Conservation (phyloP, 2,888 invertebrate species). For the Chaetoderma sp. region DNA sequence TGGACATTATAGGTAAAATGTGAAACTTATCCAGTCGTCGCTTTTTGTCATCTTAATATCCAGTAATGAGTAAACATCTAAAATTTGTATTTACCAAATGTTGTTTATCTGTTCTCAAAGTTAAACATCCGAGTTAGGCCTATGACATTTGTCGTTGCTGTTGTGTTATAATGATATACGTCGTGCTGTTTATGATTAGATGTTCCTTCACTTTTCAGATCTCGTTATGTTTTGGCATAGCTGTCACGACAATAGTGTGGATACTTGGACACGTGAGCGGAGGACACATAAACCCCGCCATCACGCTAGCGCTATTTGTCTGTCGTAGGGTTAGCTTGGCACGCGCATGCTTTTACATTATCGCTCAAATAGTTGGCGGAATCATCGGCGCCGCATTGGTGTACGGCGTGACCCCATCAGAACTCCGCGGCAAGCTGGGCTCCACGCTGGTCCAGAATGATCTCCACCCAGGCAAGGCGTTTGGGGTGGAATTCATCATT, state of each 20-base stretch:
- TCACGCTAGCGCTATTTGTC: slow-evolving; percentile 86
- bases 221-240: slow-evolving; percentile 87
- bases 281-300: slow-evolving; percentile 93
- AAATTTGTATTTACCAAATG: too few relatives aligned
- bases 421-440: slow-evolving; percentile 38
- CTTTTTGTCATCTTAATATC: too few relatives aligned
- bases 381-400: slow-evolving; percentile 93
- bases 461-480: slow-evolving; percentile 78
- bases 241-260: slow-evolving; percentile 88
- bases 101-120: too few relatives aligned
- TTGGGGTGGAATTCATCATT: slow-evolving; percentile 86
- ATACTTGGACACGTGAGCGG: slow-evolving; percentile 89
- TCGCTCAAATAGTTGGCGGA: slow-evolving; percentile 88
- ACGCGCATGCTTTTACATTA: slow-evolving; percentile 84
- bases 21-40: too few relatives aligned
- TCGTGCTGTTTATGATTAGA: too few relatives aligned
- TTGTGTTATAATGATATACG: too few relatives aligned
- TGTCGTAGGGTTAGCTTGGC: slow-evolving; percentile 87
- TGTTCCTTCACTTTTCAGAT: too few relatives aligned
- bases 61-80: too few relatives aligned
- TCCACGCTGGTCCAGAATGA: slow-evolving; percentile 30
- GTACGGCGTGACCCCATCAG: slow-evolving; percentile 75
- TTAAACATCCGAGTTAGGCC: too few relatives aligned
- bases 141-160: too few relatives aligned
- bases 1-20: too few relatives aligned